Evolutionary conservation across 2,888 invertebrate genomes (phyloP).

Genomic region (Sycophila texana): DNA sequence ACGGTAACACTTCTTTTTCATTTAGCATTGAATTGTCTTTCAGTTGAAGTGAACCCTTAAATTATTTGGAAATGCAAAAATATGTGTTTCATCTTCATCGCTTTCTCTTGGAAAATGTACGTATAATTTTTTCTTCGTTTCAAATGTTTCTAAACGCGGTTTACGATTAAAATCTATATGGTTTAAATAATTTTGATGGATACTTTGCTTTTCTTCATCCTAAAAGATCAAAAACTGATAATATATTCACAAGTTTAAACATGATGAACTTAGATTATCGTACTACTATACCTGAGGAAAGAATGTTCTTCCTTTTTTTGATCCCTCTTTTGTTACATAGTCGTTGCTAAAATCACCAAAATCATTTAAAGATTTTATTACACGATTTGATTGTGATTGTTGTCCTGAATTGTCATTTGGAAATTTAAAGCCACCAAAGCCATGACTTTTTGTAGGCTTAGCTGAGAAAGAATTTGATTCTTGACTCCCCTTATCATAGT

Average conservation of each 20-base stretch:
- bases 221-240: conserved; percentile 3
- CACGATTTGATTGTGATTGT: conserved; percentile 1
- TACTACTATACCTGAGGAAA: conserved; percentile 18
- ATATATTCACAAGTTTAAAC: neutral
- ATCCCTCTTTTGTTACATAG: conserved; percentile 4
- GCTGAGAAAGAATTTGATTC: neutral
- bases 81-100: neutral
- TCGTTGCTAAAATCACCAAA: neutral
- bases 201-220: neutral
- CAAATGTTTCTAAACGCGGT: neutral
- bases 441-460: neutral
- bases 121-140: conserved; percentile 4
- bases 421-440: conserved; percentile 24
- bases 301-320: conserved; percentile 2
- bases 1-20: neutral
- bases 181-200: neutral
- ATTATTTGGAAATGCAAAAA: conserved; percentile 22
- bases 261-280: neutral
- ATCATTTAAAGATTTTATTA: conserved; percentile 6
- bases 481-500: neutral
- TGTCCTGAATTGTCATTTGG: conserved; percentile 36
- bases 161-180: conserved; percentile 7
- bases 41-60: neutral
- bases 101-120: conserved; percentile 18
- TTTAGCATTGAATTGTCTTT: neutral